Base-by-base conservation (phyloP, 2,113 vertebrate genomes). In the Muntiacus reevesi region DNA sequence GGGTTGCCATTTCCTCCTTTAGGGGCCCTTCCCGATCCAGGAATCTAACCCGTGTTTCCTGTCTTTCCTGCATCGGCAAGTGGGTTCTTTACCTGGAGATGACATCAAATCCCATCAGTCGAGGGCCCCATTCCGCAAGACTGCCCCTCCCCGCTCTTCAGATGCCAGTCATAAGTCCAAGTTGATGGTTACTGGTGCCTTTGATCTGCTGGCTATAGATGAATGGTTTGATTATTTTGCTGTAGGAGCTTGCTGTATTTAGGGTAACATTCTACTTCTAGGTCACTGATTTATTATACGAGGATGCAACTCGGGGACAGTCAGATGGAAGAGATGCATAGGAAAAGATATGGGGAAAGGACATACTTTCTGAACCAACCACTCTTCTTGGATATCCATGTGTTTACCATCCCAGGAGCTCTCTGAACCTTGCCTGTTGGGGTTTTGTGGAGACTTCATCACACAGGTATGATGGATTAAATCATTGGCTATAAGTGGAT, bases 331-430 rank as follows among this genome's bases (percentile, higher is more conserved):
- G 78, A 83, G 59, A 54, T 12, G 45, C 25, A 2, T 12, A 62
- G 25, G 25, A 59, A 45, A 30, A 21, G 33, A 11, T 36, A 13
- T 2, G 7, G n/a, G 57, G 57, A 67, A 52, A 33, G 45, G 60
- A 64, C 33, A 0, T 30, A 25, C 16, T 19, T 57, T 50, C 89
- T 40, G 33, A 52, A 36, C 13, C 40, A 8, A 1, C 16, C 43
- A 6, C 25, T 36, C 33, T 62, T 25, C 33, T 23, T 1, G 0
- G 3, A 21, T 28, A n/a, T 23, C 76, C 25, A n/a, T 0, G 1
- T 30, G 23, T 21, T 67, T 28, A 3, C 27, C 4, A 21, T 7
- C 17, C 33, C 2, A 3, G 79, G 52, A 83, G 79, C 12, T 30
- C 25, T 64, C 78, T 36, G 79, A 52, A 30, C 27, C 7, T 8